A percentile compares a stretch with the other conserved stretches of the same genome.
phyloP scores from a whole-genome alignment of 2,113 vertebrate species.

The Todiramphus saurophagus region DNA sequence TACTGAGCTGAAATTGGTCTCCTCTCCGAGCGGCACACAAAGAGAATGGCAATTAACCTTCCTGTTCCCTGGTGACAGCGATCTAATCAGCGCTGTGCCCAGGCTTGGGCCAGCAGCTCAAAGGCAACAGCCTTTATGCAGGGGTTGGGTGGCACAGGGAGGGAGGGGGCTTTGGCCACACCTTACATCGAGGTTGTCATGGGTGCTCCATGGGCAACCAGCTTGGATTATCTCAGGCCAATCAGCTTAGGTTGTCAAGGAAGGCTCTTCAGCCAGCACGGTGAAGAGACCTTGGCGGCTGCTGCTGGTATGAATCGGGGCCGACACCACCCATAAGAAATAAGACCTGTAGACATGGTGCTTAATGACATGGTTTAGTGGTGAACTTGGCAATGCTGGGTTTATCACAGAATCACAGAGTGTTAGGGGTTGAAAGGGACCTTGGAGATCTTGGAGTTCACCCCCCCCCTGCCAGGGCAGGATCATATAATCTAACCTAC shows the following conservation, averaged over 20 bases:
- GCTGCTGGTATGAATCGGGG: fast-evolving
- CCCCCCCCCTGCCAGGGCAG: too few species aligned
- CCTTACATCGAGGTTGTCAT: fast-evolving
- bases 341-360: background rate
- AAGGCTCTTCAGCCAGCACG: fast-evolving
- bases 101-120: background rate
- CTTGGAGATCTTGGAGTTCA: too few species aligned
- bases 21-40: constrained; percentile 35
- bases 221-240: background rate
- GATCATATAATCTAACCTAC: too few species aligned
- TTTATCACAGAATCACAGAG: background rate
- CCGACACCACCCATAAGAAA: background rate
- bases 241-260: fast-evolving
- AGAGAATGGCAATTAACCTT: constrained; percentile 81
- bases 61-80: constrained; percentile 69
- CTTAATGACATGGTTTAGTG: background rate
- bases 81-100: constrained; percentile 71
- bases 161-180: background rate
- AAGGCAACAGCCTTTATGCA: background rate
- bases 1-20: constrained; percentile 55
- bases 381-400: background rate
- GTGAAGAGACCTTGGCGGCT: background rate
- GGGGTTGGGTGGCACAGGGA: background rate
- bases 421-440: too few species aligned
- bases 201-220: background rate